A percentile compares a stretch with the other conserved stretches of the same genome.
phyloP scores from a whole-genome alignment of 1,140 invertebrate genomes.

The Drepana arcuata region DNA sequence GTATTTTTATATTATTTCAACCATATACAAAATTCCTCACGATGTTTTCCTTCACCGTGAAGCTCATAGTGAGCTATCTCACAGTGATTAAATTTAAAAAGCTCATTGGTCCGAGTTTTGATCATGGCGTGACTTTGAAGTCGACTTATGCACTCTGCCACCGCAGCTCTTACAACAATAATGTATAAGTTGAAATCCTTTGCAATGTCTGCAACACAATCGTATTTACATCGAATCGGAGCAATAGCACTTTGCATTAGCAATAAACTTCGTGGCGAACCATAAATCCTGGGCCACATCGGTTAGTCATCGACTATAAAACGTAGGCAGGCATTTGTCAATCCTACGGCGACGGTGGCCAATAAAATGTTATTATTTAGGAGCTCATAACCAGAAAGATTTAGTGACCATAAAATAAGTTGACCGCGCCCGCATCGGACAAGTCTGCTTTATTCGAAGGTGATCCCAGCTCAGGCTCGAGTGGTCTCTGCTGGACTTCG shows the following conservation, averaged over 20 bases:
- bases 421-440: constrained; percentile 35
- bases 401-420: constrained; percentile 58
- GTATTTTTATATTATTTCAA: too few relatives aligned
- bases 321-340: constrained; percentile 53
- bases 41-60: too few relatives aligned
- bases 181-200: background rate
- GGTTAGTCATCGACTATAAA: constrained; percentile 45
- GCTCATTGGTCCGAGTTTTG: too few relatives aligned
- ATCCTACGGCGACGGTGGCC: constrained; percentile 37
- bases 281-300: constrained; percentile 51
- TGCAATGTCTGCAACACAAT: background rate
- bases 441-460: constrained; percentile 29
- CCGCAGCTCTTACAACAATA: background rate
- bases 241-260: constrained; percentile 37
- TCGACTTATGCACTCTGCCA: too few relatives aligned
- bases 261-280: constrained; percentile 44
- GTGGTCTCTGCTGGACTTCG: constrained; percentile 22
- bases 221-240: constrained; percentile 9
- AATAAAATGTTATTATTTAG: constrained; percentile 69
- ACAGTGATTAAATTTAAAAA: too few relatives aligned
- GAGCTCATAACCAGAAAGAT: constrained; percentile 57
- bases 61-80: too few relatives aligned
- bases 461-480: constrained; percentile 20
- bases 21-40: too few relatives aligned
- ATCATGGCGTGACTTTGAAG: too few relatives aligned